These are phyloP conservation scores for Alloplasta piceator DNA, from an alignment of 2,888 invertebrate genomes.

Conservation along the genomic window DNA sequence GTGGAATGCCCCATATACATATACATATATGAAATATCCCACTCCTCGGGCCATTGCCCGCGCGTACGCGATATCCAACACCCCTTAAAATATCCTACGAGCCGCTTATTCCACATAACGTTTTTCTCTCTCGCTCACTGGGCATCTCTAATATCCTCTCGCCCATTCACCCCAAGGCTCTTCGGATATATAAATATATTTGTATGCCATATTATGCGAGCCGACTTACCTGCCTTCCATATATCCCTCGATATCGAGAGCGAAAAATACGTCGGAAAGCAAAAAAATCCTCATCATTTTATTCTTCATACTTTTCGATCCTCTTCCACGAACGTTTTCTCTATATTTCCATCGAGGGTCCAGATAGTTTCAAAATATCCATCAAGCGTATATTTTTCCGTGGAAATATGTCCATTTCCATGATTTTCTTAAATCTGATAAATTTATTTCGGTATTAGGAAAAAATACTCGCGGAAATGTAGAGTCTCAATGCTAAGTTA, in stretches of 20 bases:
- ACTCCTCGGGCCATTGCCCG: slow-evolving; percentile 54
- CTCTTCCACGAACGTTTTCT: neutral
- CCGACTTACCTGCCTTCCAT: slow-evolving; percentile 51
- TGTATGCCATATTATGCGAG: slow-evolving; percentile 57
- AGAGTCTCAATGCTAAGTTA: too few species aligned
- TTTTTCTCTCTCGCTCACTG: slow-evolving; percentile 44
- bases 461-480: too few species aligned
- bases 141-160: slow-evolving; percentile 49
- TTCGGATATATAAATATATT: slow-evolving; percentile 61
- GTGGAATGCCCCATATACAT: too few species aligned
- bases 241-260: slow-evolving; percentile 24
- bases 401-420: too few species aligned
- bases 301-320: slow-evolving; percentile 38
- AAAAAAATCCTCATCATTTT: slow-evolving; percentile 37
- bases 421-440: too few species aligned
- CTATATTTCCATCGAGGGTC: neutral
- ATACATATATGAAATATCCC: slow-evolving; percentile 24
- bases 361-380: neutral
- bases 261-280: slow-evolving; percentile 36
- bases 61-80: slow-evolving; percentile 63
- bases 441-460: too few species aligned
- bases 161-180: slow-evolving; percentile 47
- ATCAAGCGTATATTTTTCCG: neutral
- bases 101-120: slow-evolving; percentile 68
- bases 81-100: slow-evolving; percentile 68